phyloP scores from a whole-genome alignment of 2,888 invertebrate species.

The Thecocarcelia acutangulata region DNA sequence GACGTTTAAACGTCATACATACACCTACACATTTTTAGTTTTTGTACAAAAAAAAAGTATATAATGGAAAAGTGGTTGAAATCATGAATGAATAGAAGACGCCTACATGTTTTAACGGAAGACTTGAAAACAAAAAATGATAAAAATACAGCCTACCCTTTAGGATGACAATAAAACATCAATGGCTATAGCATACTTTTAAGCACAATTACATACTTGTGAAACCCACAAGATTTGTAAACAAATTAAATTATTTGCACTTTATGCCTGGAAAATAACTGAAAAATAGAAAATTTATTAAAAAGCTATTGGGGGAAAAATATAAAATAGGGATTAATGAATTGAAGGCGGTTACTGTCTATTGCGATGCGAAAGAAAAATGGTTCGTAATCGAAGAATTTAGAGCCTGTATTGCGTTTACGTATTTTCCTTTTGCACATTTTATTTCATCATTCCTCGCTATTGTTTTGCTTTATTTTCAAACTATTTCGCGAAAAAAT shows the following conservation, averaged over 20 bases:
- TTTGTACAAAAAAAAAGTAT: neutral
- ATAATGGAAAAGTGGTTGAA: neutral
- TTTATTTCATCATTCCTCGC: too few species aligned
- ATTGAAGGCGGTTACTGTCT: too few species aligned
- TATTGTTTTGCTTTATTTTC: too few species aligned
- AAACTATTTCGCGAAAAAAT: too few species aligned
- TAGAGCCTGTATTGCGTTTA: too few species aligned
- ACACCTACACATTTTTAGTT: conserved; percentile 35
- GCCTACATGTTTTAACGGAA: conserved; percentile 1
- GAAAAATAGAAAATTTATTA: neutral
- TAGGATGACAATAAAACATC: conserved; percentile 2
- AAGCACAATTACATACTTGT: conserved; percentile 1
- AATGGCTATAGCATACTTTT: conserved; percentile 18
- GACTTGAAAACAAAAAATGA: neutral
- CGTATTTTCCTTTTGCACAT: too few species aligned
- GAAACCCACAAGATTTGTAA: neutral
- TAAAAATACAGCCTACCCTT: neutral
- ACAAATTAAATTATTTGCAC: neutral
- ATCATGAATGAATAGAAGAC: neutral
- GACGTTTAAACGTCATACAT: conserved; percentile 16
- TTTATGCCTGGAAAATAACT: neutral
- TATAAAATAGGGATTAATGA: too few species aligned
- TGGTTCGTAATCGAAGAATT: too few species aligned
- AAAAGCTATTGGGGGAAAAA: too few species aligned
- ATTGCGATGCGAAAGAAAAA: too few species aligned